phyloP scores from a whole-genome alignment of 2,113 vertebrate species.

The Entelurus aequoreus region DNA sequence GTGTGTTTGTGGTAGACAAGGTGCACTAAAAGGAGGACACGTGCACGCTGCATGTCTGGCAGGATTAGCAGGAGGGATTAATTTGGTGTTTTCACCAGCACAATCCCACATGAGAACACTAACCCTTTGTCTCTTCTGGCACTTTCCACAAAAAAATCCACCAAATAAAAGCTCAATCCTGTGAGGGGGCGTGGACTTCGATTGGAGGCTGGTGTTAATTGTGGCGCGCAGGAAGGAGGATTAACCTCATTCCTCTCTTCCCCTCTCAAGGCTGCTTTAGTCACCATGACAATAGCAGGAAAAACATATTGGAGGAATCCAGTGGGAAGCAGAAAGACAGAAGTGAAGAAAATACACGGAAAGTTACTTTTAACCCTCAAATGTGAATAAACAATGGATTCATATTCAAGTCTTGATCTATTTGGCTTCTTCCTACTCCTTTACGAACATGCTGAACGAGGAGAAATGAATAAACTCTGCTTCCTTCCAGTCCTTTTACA shows the following conservation, averaged over 20 bases:
- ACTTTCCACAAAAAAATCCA: conserved; percentile 13
- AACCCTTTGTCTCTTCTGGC: conserved; percentile 35
- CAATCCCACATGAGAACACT: conserved; percentile 28
- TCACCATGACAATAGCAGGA: too few species aligned
- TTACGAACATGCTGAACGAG: too few species aligned
- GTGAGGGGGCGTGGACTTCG: conserved; percentile 14
- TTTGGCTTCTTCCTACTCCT: too few species aligned
- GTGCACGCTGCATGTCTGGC: too few species aligned
- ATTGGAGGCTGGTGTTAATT: conserved; percentile 37
- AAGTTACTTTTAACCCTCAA: too few species aligned
- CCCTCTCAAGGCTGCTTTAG: conserved; percentile 4
- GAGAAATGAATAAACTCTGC: too few species aligned
- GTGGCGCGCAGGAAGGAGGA: conserved; percentile 49
- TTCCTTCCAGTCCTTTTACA: too few species aligned
- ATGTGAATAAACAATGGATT: too few species aligned
- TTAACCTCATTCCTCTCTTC: conserved; percentile 56
- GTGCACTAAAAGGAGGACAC: conserved; percentile 30
- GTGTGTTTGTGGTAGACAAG: conserved; percentile 41
- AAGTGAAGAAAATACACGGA: too few species aligned
- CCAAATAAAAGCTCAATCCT: conserved; percentile 39
- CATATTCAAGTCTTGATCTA: too few species aligned
- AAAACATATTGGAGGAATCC: too few species aligned
- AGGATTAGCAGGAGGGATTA: conserved; percentile 56
- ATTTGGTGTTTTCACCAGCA: conserved; percentile 19
- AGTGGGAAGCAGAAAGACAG: too few species aligned